These are phyloP conservation scores for Xylota sylvarum DNA, from an alignment of 2,888 invertebrate species.

Conservation along the genomic window DNA sequence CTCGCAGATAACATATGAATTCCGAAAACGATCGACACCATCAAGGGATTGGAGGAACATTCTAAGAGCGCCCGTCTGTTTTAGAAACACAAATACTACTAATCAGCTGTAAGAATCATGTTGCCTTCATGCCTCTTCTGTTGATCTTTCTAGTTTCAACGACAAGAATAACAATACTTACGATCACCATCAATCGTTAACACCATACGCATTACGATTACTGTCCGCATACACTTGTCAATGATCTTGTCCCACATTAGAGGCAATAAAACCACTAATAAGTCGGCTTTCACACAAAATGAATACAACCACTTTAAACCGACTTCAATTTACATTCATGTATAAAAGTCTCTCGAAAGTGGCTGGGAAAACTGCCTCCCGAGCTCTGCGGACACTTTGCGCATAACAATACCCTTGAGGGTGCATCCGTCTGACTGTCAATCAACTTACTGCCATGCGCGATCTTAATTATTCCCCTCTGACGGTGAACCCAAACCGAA, in stretches of 20 bases:
- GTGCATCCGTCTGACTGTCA: slow-evolving; percentile 36
- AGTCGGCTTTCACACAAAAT: not conserved
- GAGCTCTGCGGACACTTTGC: not conserved
- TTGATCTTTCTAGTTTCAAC: no score
- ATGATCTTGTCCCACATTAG: slow-evolving; percentile 14
- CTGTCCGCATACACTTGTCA: no score
- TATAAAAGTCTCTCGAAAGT: slow-evolving; percentile 10
- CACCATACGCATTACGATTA: not conserved
- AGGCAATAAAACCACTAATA: slow-evolving; percentile 8
- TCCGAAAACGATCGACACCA: no score
- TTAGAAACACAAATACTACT: no score
- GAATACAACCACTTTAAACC: not conserved
- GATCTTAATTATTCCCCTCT: slow-evolving; percentile 28
- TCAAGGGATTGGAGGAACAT: no score
- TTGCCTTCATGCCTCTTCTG: no score
- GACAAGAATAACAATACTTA: no score
- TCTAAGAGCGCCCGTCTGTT: no score
- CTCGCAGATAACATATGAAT: no score
- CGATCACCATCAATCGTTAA: no score
- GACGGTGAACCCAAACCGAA: slow-evolving; percentile 9
- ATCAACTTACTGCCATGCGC: slow-evolving; percentile 11
- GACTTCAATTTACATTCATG: slow-evolving; percentile 13
- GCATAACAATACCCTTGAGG: slow-evolving; percentile 29
- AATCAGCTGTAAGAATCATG: no score
- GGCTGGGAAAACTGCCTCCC: not conserved